phyloP scores from a whole-genome alignment of 2,888 invertebrate genomes.

The Thecophora atra region DNA sequence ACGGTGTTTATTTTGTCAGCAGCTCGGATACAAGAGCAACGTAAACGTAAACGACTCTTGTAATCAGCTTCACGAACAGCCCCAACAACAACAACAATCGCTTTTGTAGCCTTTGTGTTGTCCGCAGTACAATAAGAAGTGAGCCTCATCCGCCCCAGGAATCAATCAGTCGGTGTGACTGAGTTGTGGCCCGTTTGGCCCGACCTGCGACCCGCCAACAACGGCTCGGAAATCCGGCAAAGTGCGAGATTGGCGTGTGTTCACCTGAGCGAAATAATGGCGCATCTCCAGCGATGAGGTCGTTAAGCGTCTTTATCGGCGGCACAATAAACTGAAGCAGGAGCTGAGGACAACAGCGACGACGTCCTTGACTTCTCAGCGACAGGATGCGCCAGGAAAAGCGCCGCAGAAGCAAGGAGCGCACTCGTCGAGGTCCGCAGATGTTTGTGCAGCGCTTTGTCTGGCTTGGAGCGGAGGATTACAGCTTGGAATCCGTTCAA shows the following conservation, averaged over 20 bases:
- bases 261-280: constrained; percentile 39
- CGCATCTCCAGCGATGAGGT: constrained; percentile 34
- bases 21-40: constrained; percentile 14
- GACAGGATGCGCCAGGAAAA: neutral
- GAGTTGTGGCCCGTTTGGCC: neutral
- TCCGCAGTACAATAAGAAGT: neutral
- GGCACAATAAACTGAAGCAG: constrained; percentile 31
- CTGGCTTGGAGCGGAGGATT: neutral
- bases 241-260: constrained; percentile 27
- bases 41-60: constrained; percentile 7
- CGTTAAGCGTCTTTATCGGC: constrained; percentile 35
- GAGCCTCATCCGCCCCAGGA: neutral
- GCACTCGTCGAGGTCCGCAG: neutral
- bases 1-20: constrained; percentile 36
- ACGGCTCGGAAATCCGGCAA: neutral
- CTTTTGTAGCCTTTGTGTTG: constrained; percentile 20
- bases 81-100: constrained; percentile 1
- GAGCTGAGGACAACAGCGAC: neutral
- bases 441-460: constrained; percentile 16
- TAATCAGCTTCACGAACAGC: constrained; percentile 2
- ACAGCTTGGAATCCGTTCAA: constrained; percentile 8
- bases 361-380: constrained; percentile 36
- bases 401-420: neutral
- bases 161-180: constrained; percentile 9
- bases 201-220: neutral